These are phyloP conservation scores for Hycleus phaleratus DNA, from an alignment of 1,140 invertebrate species.

Conservation along the genomic window DNA sequence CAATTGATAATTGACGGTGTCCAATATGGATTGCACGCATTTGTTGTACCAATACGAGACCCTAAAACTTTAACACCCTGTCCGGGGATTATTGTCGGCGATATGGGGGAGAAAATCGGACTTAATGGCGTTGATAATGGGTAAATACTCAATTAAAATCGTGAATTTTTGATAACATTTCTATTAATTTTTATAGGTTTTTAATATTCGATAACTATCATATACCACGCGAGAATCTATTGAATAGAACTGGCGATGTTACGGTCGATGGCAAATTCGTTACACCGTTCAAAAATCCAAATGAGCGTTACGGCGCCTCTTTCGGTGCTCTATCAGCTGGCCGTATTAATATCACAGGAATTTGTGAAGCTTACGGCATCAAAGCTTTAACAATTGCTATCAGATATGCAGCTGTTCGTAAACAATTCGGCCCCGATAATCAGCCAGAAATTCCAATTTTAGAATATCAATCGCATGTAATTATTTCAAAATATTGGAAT, in stretches of 20 bases:
- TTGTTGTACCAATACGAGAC: constrained; percentile 75
- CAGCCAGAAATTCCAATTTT: constrained; percentile 68
- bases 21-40: constrained; percentile 82
- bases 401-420: constrained; percentile 81
- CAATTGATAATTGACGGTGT: constrained; percentile 70
- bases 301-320: constrained; percentile 69
- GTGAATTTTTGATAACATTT: constrained; percentile 9
- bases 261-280: constrained; percentile 77
- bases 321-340: constrained; percentile 82
- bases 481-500: no score
- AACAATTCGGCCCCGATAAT: constrained; percentile 71
- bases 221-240: constrained; percentile 73
- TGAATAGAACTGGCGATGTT: constrained; percentile 88
- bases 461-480: constrained; percentile 83
- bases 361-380: constrained; percentile 65
- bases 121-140: constrained; percentile 89
- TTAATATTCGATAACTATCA: constrained; percentile 80
- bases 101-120: constrained; percentile 84
- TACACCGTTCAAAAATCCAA: constrained; percentile 67
- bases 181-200: constrained; percentile 51
- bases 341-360: constrained; percentile 64
- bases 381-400: constrained; percentile 77
- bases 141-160: constrained; percentile 33
- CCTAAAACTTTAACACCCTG: constrained; percentile 62
- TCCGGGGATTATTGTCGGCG: constrained; percentile 63